Evolutionary conservation across 2,113 vertebrate species (phyloP).

Genomic region (Pseudopodoces humilis): DNA sequence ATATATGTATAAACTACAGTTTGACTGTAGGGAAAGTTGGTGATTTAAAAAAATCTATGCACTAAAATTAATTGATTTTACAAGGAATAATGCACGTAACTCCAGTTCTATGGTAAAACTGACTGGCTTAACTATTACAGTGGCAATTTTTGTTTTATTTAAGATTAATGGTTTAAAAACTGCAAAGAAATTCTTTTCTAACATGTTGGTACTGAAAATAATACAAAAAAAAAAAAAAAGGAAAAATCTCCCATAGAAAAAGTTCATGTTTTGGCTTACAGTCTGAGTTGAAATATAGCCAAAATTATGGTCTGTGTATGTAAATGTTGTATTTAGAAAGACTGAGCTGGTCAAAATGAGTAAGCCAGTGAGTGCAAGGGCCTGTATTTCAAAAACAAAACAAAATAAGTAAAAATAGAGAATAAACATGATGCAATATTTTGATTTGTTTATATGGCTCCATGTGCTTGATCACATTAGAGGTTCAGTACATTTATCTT

Average conservation of each 20-base stretch:
- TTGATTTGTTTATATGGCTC: background rate
- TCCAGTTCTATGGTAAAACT: background rate
- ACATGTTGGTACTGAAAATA: background rate
- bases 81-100: background rate
- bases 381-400: background rate
- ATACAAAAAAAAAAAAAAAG: background rate
- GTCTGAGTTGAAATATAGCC: background rate
- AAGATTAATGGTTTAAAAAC: background rate
- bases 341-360: background rate
- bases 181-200: background rate
- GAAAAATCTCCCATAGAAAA: background rate
- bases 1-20: background rate
- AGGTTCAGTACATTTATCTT: constrained; percentile 11
- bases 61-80: background rate
- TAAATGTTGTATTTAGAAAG: background rate
- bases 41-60: background rate
- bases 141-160: background rate
- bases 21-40: background rate
- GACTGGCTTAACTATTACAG: background rate
- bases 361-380: background rate
- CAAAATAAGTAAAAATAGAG: background rate
- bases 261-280: background rate
- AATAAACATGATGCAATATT: background rate
- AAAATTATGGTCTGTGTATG: background rate
- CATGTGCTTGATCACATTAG: constrained; percentile 19